Evolutionary conservation across 1,140 invertebrate species (phyloP).

Genomic region (Teleopsis dalmanni): DNA sequence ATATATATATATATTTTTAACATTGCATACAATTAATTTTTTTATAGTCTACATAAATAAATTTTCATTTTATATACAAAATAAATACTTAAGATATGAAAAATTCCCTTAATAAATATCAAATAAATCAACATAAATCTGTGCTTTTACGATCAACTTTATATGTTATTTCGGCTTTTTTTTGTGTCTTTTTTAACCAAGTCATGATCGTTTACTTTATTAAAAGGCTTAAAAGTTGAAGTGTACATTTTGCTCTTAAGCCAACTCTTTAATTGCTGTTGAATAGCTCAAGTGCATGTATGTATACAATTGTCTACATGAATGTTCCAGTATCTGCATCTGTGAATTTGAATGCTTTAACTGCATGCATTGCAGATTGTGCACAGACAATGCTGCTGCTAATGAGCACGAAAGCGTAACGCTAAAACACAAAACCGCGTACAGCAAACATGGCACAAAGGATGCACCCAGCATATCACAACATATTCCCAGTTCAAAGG

Average conservation of each 20-base stretch:
- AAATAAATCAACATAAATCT: not conserved
- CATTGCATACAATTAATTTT: not conserved
- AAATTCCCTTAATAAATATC: not conserved
- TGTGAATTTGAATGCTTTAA: not conserved
- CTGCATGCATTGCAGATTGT: not conserved
- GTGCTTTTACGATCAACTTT: not conserved
- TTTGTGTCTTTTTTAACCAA: slow-evolving; percentile 1
- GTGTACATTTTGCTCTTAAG: slow-evolving; percentile 5
- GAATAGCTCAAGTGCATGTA: not conserved
- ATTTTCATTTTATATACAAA: not conserved
- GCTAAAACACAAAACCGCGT: slow-evolving; percentile 6
- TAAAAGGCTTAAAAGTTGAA: slow-evolving; percentile 42
- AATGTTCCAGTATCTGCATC: not conserved
- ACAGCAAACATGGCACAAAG: not conserved
- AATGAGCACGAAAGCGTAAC: slow-evolving; percentile 43
- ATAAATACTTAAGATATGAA: not conserved
- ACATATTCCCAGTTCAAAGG: too few relatives aligned
- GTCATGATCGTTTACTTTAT: slow-evolving; percentile 32
- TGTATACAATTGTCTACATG: not conserved
- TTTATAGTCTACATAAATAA: not conserved
- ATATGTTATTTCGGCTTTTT: not conserved
- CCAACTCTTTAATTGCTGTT: not conserved
- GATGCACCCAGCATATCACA: not conserved
- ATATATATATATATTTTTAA: slow-evolving; percentile 5
- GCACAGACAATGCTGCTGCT: slow-evolving; percentile 22